These are phyloP conservation scores for Dipodomys ordii DNA, from an alignment of 2,113 vertebrate species.

Conservation along the genomic window DNA sequence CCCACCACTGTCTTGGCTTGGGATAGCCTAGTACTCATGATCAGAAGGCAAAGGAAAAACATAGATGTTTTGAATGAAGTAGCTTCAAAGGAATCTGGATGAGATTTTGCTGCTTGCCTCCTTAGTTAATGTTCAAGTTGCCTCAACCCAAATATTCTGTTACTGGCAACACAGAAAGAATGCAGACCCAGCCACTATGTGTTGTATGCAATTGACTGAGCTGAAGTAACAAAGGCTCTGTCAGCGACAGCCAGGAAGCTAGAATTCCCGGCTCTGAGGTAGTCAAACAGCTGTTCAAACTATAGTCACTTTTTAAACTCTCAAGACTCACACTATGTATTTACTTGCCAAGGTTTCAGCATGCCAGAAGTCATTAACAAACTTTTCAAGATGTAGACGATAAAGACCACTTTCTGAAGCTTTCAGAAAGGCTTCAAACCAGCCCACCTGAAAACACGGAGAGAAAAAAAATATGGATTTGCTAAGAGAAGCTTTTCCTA, in stretches of 20 bases:
- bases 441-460: neutral
- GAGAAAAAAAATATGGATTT: constrained; percentile 19
- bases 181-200: neutral
- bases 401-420: constrained; percentile 1
- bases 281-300: neutral
- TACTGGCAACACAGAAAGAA: neutral
- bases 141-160: neutral
- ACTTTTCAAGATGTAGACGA: neutral
- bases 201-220: neutral
- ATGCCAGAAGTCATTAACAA: constrained; percentile 3
- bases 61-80: constrained; percentile 59
- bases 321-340: neutral
- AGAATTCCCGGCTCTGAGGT: neutral
- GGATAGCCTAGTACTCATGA: too few species aligned
- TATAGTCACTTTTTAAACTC: neutral
- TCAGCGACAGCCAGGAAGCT: neutral
- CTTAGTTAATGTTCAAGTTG: neutral
- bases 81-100: constrained; percentile 52
- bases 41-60: constrained; percentile 52
- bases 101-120: neutral
- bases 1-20: too few species aligned
- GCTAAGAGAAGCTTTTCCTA: constrained; percentile 20
- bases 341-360: neutral
- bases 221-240: neutral
- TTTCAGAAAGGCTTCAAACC: neutral